Base-by-base conservation (phyloP, 2,113 vertebrate species). In the Caranx ignobilis region DNA sequence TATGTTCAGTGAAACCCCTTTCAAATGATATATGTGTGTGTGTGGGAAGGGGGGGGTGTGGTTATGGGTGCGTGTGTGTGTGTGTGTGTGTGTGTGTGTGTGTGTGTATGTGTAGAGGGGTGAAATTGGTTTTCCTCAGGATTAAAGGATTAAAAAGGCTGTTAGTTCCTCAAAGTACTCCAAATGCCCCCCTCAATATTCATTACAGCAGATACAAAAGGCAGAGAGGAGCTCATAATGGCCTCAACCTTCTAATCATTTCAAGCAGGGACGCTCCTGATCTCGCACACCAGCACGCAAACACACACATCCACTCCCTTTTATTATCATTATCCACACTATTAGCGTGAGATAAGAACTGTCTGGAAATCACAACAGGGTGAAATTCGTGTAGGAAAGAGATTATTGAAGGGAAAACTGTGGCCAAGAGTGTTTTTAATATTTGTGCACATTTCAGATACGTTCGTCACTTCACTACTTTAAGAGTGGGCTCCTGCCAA, bases 91-190 rank as follows among this genome's bases (percentile, higher is more conserved):
- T 69, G 74, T 70, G 80, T 73, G 87, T 76, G 84, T 77, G 87
- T 75, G 71, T 75, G 77, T 84, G 86, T 72, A 76, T 88, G 88
- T 91, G 84, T 89, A 32, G 86, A 70, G 66, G 91, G 85, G 88
- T 93, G 91, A 97, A 97, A 97, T 97, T 97, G 96, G 93, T 96
- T 98, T 97, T 97, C 95, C 95, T 95, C 92, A 94, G 96, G 97
- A 97, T 98, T 97, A 98, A 97, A 95, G 96, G 97, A 98, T 98
- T 98, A 97, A 95, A 89, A 89, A 95, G 93, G 91, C 91, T 96
- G 95, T 96, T 97, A 97, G 96, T 95, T 96, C 96, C 96, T 96
- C 96, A 95, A 97, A 97, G 96, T 97, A 95, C 95, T 95, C 95
- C 96, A 97, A 96, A 96, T 95, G 95, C 96, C 95, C 95, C 86